Evolutionary conservation across 1,140 invertebrate genomes (phyloP).

Genomic region (Drosophila pandora): DNA sequence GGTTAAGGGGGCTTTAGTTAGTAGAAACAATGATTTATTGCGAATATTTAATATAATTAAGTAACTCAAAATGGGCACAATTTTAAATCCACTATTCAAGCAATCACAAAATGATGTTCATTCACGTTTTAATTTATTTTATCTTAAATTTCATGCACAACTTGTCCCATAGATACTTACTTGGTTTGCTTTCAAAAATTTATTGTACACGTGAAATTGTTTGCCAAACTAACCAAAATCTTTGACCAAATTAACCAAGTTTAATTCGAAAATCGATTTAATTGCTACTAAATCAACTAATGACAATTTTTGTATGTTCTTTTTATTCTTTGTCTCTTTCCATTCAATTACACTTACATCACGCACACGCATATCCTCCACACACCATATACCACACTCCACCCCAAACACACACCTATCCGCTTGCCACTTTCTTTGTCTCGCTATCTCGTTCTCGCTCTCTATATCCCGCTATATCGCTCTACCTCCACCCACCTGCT

Average conservation of each 20-base stretch:
- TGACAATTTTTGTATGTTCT: slow-evolving; percentile 73
- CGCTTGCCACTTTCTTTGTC: slow-evolving; percentile 31
- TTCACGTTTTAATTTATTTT: slow-evolving; percentile 18
- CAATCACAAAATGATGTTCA: slow-evolving; percentile 16
- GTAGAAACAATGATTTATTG: not conserved
- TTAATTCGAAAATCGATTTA: slow-evolving; percentile 51
- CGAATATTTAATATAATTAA: not conserved
- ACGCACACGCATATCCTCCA: slow-evolving; percentile 40
- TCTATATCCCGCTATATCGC: slow-evolving; percentile 4
- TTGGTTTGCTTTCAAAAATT: slow-evolving; percentile 22
- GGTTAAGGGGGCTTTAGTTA: not conserved
- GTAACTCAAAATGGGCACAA: not conserved
- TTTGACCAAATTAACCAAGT: slow-evolving; percentile 13
- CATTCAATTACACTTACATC: slow-evolving; percentile 60
- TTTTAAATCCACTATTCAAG: slow-evolving; percentile 17
- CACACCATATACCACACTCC: not conserved
- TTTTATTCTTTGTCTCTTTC: slow-evolving; percentile 80
- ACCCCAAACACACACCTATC: slow-evolving; percentile 3
- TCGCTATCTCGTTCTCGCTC: slow-evolving; percentile 9
- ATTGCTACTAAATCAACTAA: slow-evolving; percentile 67
- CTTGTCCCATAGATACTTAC: slow-evolving; percentile 4
- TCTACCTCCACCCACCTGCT: slow-evolving; percentile 13
- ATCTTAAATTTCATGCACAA: slow-evolving; percentile 20
- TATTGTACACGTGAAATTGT: slow-evolving; percentile 25
- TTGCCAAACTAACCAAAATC: slow-evolving; percentile 37